Evolutionary conservation across 2,113 vertebrate genomes (phyloP).

Genomic region (Pogonocichla stellata): DNA sequence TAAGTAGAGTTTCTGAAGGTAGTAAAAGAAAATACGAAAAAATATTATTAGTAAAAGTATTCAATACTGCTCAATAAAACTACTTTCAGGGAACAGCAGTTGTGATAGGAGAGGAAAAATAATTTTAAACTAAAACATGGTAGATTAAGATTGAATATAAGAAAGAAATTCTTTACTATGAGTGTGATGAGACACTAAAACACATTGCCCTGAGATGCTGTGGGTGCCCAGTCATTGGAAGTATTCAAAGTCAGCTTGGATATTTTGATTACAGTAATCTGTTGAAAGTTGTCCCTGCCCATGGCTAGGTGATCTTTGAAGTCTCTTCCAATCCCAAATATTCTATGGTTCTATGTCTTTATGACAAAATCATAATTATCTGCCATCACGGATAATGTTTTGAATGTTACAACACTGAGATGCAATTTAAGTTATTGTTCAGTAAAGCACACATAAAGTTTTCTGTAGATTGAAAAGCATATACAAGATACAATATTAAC

Average conservation of each 20-base stretch:
- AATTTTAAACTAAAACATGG: background rate
- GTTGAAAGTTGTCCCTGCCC: background rate
- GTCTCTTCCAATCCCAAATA: background rate
- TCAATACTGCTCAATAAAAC: background rate
- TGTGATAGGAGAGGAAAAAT: background rate
- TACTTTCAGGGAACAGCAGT: background rate
- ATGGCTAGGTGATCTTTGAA: background rate
- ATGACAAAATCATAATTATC: background rate
- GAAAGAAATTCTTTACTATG: background rate
- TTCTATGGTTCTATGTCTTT: background rate
- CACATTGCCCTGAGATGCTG: background rate
- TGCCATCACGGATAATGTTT: background rate
- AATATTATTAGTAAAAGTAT: background rate
- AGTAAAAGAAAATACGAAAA: background rate
- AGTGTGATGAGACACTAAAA: background rate
- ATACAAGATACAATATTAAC: background rate
- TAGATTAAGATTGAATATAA: background rate
- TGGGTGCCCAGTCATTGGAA: rapidly evolving
- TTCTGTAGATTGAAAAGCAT: background rate
- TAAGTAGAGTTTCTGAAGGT: background rate
- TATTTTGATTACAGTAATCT: background rate
- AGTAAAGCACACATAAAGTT: background rate
- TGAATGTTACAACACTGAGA: background rate
- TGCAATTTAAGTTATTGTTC: background rate
- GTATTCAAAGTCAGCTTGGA: background rate